Base-by-base conservation (phyloP, 2,113 vertebrate genomes). In the Hippocampus guttulatus region DNA sequence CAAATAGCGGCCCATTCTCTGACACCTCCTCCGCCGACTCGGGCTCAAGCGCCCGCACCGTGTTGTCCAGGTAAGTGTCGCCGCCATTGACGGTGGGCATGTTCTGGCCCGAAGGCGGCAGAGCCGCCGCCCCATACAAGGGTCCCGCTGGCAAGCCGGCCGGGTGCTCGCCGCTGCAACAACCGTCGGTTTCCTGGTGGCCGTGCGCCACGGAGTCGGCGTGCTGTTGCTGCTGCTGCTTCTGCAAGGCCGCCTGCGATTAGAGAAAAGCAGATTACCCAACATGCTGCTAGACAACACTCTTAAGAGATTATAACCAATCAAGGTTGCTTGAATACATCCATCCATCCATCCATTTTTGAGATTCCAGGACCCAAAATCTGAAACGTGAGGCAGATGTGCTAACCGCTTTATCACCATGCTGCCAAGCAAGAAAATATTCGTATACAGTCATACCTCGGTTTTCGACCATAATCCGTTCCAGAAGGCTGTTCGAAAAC, bases 1-100 rank as follows among this genome's bases (percentile, higher is more conserved):
- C 88, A 83, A 91, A 78, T 81, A 96, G 95, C 73, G 96, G 97
- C 85, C 97, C 97, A 71, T 98, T 99, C 81, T 99, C 97, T 8
- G 95, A 87, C 8, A 92, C 91, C 85, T 95, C 97, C 82, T 98
- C 97, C 38, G 94, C 90, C 7, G 87, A 86, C 81, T 98, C 97
- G 14, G 93, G 79, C 76, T 97, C 96, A 4, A 88, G 77, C 57
- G 96, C 96, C 70, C 93, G 91, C 47, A 96, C 94, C 16, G 93
- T 79, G 88, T 78, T 92, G 75, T 97, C 95, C 3, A 89, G 86
- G 71, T 94, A 94, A 0, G 92, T 84, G 80, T 89, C 94, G 76
- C 96, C 96, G 74, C 97, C 97, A 0, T 99, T 98, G 71, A 97
- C 70, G 0, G 94, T 92, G 0, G 92, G 89, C 52, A 67, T 23